These are phyloP conservation scores for Gari tellinella DNA, from an alignment of 2,888 invertebrate species.

Conservation along the genomic window DNA sequence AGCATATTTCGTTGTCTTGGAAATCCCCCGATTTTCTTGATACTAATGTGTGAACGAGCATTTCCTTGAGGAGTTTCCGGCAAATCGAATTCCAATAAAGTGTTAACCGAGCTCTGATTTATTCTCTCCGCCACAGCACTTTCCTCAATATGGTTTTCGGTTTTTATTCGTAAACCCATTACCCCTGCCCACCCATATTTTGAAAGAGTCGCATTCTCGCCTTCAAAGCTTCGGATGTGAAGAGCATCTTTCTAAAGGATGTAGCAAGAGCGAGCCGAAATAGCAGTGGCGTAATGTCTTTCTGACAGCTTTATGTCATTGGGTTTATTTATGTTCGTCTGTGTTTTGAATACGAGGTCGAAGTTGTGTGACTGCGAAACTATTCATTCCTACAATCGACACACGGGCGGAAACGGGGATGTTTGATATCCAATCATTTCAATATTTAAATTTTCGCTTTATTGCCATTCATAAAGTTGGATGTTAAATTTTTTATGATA, in stretches of 20 bases:
- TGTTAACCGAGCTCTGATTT: constrained; percentile 12
- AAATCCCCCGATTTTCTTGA: too few species aligned
- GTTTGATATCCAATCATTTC: constrained; percentile 44
- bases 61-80: too few species aligned
- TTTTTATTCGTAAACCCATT: constrained; percentile 25
- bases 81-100: background rate
- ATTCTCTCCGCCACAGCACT: constrained; percentile 7
- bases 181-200: constrained; percentile 50
- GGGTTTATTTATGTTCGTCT: constrained; percentile 53
- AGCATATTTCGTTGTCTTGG: too few species aligned
- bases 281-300: constrained; percentile 46
- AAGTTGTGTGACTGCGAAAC: constrained; percentile 32
- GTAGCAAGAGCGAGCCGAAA: too few species aligned
- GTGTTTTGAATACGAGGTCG: constrained; percentile 14
- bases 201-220: constrained; percentile 7
- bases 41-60: too few species aligned
- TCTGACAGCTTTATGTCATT: constrained; percentile 56
- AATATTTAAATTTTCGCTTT: constrained; percentile 61
- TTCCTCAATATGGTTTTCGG: background rate
- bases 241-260: too few species aligned
- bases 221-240: too few species aligned
- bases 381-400: constrained; percentile 34
- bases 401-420: constrained; percentile 43
- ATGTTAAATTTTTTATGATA: constrained; percentile 58
- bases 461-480: constrained; percentile 52